These are phyloP conservation scores for Palythoa grandiflora DNA, from an alignment of 92 coral and sea anemone species.

Conservation along the genomic window DNA sequence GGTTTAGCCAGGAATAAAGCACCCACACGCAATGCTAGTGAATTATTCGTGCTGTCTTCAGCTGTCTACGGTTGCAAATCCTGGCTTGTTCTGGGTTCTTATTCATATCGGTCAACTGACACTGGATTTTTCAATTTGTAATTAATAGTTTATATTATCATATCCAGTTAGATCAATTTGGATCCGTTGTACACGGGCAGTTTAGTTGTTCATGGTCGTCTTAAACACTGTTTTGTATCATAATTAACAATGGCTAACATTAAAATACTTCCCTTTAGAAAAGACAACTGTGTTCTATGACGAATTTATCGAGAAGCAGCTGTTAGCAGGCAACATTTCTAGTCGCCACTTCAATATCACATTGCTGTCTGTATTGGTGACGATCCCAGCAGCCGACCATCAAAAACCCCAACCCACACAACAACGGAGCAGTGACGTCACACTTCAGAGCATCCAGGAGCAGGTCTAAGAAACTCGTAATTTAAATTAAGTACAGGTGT, in stretches of 20 bases:
- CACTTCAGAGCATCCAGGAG: conserved; percentile 67
- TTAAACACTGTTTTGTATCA: background rate
- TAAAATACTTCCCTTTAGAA: conserved; percentile 60
- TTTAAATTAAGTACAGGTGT: no score
- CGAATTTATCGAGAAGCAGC: conserved; percentile 97
- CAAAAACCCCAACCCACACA: conserved; percentile 50
- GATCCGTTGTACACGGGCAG: no score
- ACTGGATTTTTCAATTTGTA: no score
- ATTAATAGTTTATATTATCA: no score
- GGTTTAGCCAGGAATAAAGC: no score
- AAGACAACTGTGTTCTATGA: conserved; percentile 89
- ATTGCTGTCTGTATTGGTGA: conserved; percentile 71
- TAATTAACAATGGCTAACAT: background rate
- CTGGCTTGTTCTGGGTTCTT: no score
- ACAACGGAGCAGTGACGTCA: conserved; percentile 18
- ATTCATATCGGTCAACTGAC: no score
- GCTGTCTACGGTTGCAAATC: background rate
- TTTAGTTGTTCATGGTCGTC: no score
- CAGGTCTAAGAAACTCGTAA: conserved; percentile 24
- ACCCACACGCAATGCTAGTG: no score
- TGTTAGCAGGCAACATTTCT: conserved; percentile 91
- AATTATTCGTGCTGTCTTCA: no score
- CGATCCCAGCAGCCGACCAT: conserved; percentile 88
- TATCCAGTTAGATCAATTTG: no score
- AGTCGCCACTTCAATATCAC: conserved; percentile 73